Conservation (phyloP, 2,888 invertebrate genomes). For the Diarsia mendica region DNA sequence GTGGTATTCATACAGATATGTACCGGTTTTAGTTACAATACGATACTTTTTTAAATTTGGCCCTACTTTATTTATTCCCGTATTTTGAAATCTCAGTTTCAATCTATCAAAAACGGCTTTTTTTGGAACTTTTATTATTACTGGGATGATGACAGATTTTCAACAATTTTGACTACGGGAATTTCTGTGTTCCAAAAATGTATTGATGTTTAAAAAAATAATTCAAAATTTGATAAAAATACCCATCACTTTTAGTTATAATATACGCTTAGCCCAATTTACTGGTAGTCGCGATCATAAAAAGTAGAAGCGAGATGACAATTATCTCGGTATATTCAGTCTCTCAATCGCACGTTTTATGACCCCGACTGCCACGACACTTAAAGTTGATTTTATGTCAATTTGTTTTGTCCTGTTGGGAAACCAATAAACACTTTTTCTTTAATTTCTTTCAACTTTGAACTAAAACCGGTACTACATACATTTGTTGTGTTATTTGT, state of each 20-base stretch:
- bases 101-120: too few relatives aligned
- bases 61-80: neutral
- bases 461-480: constrained; percentile 45
- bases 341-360: constrained; percentile 8
- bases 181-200: too few relatives aligned
- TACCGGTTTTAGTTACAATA: constrained; percentile 48
- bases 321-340: neutral
- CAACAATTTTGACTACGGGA: neutral
- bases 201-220: neutral
- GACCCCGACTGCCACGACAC: neutral
- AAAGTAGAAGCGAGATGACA: neutral
- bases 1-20: constrained; percentile 42
- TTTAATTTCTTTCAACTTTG: neutral
- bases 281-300: neutral
- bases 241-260: neutral
- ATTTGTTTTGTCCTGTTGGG: too few relatives aligned
- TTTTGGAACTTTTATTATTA: neutral
- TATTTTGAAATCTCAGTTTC: neutral
- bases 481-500: constrained; percentile 30
- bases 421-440: too few relatives aligned
- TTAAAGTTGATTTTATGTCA: too few relatives aligned
- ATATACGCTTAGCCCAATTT: neutral
- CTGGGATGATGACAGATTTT: neutral
- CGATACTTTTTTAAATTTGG: neutral
- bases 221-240: neutral